phyloP scores from a whole-genome alignment of 1,140 invertebrate species.

The Pseudoatta argentina region DNA sequence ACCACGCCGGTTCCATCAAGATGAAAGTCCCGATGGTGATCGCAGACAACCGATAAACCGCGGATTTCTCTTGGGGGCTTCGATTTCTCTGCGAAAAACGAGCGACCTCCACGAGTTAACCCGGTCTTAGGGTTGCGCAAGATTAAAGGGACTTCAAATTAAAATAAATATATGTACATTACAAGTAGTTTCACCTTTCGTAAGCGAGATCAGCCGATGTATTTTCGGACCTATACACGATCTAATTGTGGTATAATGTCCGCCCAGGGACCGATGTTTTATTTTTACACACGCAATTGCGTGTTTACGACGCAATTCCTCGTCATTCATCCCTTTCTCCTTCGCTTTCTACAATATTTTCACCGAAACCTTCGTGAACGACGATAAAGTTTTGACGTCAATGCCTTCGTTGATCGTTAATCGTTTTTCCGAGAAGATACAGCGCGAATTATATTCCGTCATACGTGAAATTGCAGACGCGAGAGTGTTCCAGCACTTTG shows the following conservation, averaged over 20 bases:
- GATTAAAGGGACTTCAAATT: neutral
- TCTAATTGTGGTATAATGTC: constrained; percentile 1
- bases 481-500: neutral
- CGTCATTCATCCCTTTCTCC: constrained; percentile 19
- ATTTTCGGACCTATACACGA: constrained; percentile 34
- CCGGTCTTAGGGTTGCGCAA: neutral
- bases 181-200: neutral
- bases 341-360: constrained; percentile 37
- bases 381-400: constrained; percentile 27
- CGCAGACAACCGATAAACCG: neutral
- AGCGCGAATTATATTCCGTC: neutral
- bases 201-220: constrained; percentile 6
- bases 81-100: neutral
- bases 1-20: neutral
- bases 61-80: neutral
- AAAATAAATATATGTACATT: neutral
- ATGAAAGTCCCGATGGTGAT: neutral
- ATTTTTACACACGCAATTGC: constrained; percentile 22
- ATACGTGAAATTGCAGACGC: neutral
- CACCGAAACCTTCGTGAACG: neutral
- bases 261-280: neutral
- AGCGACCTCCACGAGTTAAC: neutral
- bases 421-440: neutral
- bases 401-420: neutral
- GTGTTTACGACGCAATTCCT: neutral